Evolutionary conservation across 2,113 vertebrate species (phyloP), one percentile per base, ranked within the genome.

Genomic region (Micronycteris hirsuta): DNA sequence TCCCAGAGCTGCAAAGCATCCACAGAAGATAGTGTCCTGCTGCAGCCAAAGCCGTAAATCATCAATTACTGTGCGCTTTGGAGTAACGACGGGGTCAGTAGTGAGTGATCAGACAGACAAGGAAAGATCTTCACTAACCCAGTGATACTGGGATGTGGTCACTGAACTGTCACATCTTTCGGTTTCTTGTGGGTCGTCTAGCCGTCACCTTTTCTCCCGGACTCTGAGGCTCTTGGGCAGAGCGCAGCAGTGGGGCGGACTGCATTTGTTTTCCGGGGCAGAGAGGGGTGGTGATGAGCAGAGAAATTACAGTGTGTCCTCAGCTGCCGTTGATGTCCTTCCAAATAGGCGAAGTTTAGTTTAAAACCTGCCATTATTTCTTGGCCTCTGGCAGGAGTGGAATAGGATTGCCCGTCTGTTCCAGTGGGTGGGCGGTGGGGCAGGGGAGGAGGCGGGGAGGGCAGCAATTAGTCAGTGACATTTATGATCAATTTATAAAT

Each of bases 401-500:
- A 86, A 36, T 76, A 61, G 68, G 90, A 74, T 84, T 94, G 70
- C 95, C 77, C 80, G 22, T 95, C 97, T 93, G 84, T 73, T 67
- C 52, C 22, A 14, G 24, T 33, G 31, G 83, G 80, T 28, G 84
- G 96, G 3, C 96, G 43, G 81, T 95, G 38, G 76, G 54, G 36
- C 1, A 2, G 45, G 11, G 33, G 24, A 8, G 19, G 31, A 33
- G 56, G 8, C 4, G 8, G 61, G 74, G 73, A 76, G 82, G 54
- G 58, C 67, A 20, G 91, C 96, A 97, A 97, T 96, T 95, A 97
- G 54, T 95, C 86, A 68, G 1, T 95, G 61, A 93, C 95, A 91
- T 95, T 95, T 92, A 96, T 92, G 96, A 94, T 45, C 49, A 19
- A 94, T 96, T 95, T 96, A 97, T 98, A 97, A 97, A 97, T 95